Percentiles rank a stretch among this genome's conserved stretches.
phyloP scores from a whole-genome alignment of 2,797 vertebrate species.

The Hybognathus amarus region DNA sequence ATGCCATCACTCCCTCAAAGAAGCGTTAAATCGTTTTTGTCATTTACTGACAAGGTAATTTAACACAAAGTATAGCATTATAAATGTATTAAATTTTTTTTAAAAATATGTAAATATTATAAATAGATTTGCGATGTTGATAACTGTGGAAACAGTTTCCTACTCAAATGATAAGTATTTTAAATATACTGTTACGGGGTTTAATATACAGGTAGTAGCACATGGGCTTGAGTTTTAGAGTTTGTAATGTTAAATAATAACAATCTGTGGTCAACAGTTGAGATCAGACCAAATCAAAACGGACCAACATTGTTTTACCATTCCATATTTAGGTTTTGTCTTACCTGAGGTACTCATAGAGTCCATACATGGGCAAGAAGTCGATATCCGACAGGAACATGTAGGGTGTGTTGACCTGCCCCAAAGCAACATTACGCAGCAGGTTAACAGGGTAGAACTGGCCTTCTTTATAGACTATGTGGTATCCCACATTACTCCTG shows the following conservation, averaged over 20 bases:
- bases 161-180: background rate
- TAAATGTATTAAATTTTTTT: background rate
- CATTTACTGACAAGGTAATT: background rate
- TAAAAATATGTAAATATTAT: no score
- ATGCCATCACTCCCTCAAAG: background rate
- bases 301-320: background rate
- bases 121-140: background rate
- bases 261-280: background rate
- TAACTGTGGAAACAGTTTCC: background rate
- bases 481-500: constrained; percentile 93
- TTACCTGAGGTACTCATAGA: constrained; percentile 98
- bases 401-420: constrained; percentile 94
- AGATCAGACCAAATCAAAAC: background rate
- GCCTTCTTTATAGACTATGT: constrained; percentile 98
- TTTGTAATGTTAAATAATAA: background rate
- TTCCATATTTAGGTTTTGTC: constrained; percentile 10
- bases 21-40: background rate
- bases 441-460: constrained; percentile 99
- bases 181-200: background rate
- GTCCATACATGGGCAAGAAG: constrained; percentile 99
- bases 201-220: background rate
- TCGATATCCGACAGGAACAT: constrained; percentile 98
- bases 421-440: constrained; percentile 95
- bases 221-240: background rate
- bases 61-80: background rate